These are phyloP conservation scores for Calidris pugnax DNA, from an alignment of 2,113 vertebrate genomes.

Conservation along the genomic window DNA sequence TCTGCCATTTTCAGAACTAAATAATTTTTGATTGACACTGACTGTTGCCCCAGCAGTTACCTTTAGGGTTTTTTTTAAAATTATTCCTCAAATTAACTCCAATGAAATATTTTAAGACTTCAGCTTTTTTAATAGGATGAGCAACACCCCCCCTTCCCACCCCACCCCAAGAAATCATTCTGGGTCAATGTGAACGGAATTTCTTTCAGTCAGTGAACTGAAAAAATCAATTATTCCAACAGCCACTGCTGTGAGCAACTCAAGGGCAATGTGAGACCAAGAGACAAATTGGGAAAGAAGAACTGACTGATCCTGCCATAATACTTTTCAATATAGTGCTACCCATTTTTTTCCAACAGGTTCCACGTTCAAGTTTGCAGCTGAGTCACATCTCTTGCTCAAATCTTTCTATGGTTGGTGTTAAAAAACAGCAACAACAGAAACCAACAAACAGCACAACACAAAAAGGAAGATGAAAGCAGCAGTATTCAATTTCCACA, in stretches of 20 bases:
- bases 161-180: not conserved
- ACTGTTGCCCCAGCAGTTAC: not conserved
- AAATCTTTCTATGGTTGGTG: not conserved
- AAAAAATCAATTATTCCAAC: conserved; percentile 58
- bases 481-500: not conserved
- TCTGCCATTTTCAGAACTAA: not conserved
- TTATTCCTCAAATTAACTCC: not conserved
- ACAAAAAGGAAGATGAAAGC: not conserved
- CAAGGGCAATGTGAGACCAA: conserved; percentile 31
- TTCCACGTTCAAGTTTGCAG: not conserved
- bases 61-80: not conserved
- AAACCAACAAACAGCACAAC: not conserved
- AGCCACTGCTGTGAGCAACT: not conserved
- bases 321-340: not conserved
- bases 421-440: not conserved
- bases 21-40: not conserved
- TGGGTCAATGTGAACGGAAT: conserved; percentile 15
- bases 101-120: not conserved
- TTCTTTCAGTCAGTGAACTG: conserved; percentile 58
- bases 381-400: not conserved
- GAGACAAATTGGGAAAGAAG: conserved; percentile 2
- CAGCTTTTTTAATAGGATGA: not conserved
- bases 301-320: not conserved
- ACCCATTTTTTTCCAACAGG: not conserved
- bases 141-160: not conserved